Conservation (phyloP, 2,113 vertebrate species). For the Scomber japonicus region DNA sequence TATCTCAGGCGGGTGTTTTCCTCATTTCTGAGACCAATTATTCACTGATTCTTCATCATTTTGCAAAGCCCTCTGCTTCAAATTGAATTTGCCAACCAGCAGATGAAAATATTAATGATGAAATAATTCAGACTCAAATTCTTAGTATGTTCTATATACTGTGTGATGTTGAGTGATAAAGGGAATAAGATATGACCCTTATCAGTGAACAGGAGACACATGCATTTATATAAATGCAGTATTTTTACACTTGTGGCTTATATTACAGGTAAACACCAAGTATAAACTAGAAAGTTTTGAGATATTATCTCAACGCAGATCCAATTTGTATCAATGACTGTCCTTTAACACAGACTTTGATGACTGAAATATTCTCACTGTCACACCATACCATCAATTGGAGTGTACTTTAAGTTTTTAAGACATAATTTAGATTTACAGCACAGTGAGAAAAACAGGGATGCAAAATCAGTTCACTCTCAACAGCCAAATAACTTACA, state of each 20-base stretch:
- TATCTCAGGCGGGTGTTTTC: slow-evolving; percentile 60
- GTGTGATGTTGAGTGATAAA: slow-evolving; percentile 68
- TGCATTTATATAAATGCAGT: slow-evolving; percentile 30
- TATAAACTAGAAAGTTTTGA: slow-evolving; percentile 30
- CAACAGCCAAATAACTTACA: slow-evolving; percentile 50
- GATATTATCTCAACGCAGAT: slow-evolving; percentile 25
- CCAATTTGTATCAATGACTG: slow-evolving; percentile 14
- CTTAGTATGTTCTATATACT: slow-evolving; percentile 40
- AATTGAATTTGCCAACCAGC: slow-evolving; percentile 71
- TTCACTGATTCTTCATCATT: slow-evolving; percentile 58
- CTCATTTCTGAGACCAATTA: slow-evolving; percentile 66
- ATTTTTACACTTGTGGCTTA: slow-evolving; percentile 18
- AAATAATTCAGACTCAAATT: slow-evolving; percentile 68
- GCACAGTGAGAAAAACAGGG: slow-evolving; percentile 17
- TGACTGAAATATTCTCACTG: slow-evolving; percentile 31
- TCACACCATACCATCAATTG: slow-evolving; percentile 15
- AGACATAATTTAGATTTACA: slow-evolving; percentile 30
- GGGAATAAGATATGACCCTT: slow-evolving; percentile 66
- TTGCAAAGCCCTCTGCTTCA: slow-evolving; percentile 66
- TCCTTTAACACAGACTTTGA: slow-evolving; percentile 23
- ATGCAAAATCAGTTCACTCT: slow-evolving; percentile 35
- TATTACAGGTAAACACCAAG: background rate
- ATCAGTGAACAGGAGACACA: slow-evolving; percentile 50
- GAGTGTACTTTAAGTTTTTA: slow-evolving; percentile 33
- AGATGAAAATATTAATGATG: slow-evolving; percentile 80